Base-by-base conservation (phyloP, 2,797 vertebrate species). In the Chloroceryle inda region DNA sequence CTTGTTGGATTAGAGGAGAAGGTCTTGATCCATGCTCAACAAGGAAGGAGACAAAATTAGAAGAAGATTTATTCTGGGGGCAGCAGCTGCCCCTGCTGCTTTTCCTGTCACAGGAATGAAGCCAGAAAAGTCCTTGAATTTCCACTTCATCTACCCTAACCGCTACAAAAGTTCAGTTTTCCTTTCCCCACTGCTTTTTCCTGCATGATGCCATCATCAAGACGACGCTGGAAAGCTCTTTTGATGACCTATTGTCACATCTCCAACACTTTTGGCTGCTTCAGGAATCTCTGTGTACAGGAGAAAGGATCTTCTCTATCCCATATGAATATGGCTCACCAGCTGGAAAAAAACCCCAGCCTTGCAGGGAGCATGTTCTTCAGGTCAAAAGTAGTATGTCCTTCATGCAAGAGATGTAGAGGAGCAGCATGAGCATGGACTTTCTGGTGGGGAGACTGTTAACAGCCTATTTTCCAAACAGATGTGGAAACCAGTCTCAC, bases 91-190 rank as follows among this genome's bases (percentile, higher is more conserved):
- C 66, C 68, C 47, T 1, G 2, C 42, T 55, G 56, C 82, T 89
- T 85, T 88, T 44, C 31, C 45, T 88, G 38, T 37, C 14, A 7
- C 35, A 49, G 59, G 49, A 68, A 52, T 31, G 44, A 79, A 86
- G 58, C 27, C 42, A 19, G 81, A 75, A 83, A 72, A 52, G 40
- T 76, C 82, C 68, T 91, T 83, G 78, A 71, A 85, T 87, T 89
- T 74, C 44, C 31, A 67, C 52, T 33, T 95, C 33, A 23, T 10
- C 50, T 38, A 61, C 61, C 73, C 55, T 21, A n/a, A 64, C 5
- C 7, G 53, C 29, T 50, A 4, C 20, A 42, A 7, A 63, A 82
- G 5, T 6, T 31, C 11, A 24, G n/a, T 20, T 37, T 5, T 78
- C 22, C 29, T 82, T 17, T 77, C 66, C 31, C 9, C 5, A 0